Conservation (phyloP, 2,797 vertebrate species). For the Petrocephalus sullivani region DNA sequence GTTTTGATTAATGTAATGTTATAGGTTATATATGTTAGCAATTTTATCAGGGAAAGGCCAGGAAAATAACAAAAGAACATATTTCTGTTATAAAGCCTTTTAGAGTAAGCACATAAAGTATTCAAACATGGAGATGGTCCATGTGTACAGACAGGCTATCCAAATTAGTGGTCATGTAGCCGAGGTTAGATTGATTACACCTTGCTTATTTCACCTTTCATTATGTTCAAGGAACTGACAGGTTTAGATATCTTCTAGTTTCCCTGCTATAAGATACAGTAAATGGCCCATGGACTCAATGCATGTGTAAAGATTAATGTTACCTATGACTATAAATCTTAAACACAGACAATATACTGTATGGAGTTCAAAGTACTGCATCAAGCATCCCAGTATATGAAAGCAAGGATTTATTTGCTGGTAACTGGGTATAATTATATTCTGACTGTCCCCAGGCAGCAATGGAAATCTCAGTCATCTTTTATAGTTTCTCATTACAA, state of each 20-base stretch:
- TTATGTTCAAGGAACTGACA: neutral
- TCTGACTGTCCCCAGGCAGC: neutral
- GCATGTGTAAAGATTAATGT: neutral
- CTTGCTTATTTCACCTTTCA: neutral
- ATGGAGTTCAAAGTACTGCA: neutral
- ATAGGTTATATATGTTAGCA: neutral
- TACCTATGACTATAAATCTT: neutral
- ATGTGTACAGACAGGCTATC: neutral
- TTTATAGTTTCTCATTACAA: conserved; percentile 10
- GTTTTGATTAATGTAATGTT: neutral
- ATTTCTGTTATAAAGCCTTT: neutral
- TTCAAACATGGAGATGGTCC: neutral
- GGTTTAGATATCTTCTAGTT: neutral
- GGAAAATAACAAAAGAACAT: neutral
- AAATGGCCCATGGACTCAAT: neutral
- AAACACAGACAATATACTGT: neutral
- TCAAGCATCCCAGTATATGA: neutral
- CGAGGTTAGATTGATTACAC: neutral
- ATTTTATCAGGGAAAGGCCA: neutral
- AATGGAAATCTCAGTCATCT: conserved; percentile 12
- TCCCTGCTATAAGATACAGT: neutral
- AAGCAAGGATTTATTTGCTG: neutral
- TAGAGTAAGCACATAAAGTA: neutral
- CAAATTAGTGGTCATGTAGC: neutral
- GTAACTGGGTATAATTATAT: conserved; percentile 2